Conservation (phyloP, 2,888 invertebrate genomes). For the Augiades crinisus region DNA sequence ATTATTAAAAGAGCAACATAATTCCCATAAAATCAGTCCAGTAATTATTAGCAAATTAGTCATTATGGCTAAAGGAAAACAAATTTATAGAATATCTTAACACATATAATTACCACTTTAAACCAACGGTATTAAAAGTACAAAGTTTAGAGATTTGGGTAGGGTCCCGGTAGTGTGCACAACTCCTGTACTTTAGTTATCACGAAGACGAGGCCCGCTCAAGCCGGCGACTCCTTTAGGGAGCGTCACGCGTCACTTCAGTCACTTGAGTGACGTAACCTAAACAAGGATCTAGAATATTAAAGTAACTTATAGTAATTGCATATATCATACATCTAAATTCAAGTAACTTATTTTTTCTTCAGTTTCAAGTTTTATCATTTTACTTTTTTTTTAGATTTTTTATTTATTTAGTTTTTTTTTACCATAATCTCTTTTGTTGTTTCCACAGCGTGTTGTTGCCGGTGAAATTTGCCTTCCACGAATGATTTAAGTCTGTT, state of each 20-base stretch:
- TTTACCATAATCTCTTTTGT: constrained; percentile 82
- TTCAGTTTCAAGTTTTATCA: constrained; percentile 78
- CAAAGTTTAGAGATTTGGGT: constrained; percentile 59
- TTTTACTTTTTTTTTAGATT: constrained; percentile 81
- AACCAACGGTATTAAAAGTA: constrained; percentile 57
- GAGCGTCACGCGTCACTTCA: constrained; percentile 47
- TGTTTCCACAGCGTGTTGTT: constrained; percentile 82
- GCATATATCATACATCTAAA: constrained; percentile 81
- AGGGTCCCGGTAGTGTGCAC: constrained; percentile 61
- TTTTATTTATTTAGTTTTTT: constrained; percentile 57
- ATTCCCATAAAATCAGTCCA: constrained; percentile 15
- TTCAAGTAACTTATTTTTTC: constrained; percentile 79
- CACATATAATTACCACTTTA: constrained; percentile 52
- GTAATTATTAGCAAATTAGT: constrained; percentile 20
- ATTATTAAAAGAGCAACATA: neutral
- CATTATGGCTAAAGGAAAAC: constrained; percentile 37
- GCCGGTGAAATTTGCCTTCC: constrained; percentile 87
- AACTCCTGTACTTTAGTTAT: constrained; percentile 70
- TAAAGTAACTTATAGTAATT: constrained; percentile 78
- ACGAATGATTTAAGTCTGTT: constrained; percentile 77
- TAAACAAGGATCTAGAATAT: constrained; percentile 73
- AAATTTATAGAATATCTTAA: constrained; percentile 51
- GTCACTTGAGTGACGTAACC: constrained; percentile 54
- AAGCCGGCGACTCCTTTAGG: constrained; percentile 39
- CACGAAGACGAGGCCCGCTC: constrained; percentile 64